These are phyloP conservation scores for Elysia crispata DNA, from an alignment of 2,888 invertebrate species.

Conservation along the genomic window DNA sequence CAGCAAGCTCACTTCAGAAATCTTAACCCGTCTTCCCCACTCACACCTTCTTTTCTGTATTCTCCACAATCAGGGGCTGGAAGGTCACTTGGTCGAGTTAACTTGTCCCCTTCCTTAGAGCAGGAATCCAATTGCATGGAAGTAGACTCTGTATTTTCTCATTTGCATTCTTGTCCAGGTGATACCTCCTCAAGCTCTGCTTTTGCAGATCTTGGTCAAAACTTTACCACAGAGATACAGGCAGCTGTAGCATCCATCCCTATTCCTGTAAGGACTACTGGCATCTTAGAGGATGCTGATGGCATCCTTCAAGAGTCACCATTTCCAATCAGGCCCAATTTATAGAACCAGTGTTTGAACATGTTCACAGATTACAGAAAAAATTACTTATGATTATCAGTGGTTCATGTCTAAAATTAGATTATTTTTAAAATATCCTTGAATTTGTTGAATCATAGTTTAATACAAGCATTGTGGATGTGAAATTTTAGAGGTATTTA, in stretches of 20 bases:
- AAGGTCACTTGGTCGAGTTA: background rate
- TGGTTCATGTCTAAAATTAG: too few species aligned
- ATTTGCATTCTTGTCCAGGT: constrained; percentile 11
- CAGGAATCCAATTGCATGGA: constrained; percentile 35
- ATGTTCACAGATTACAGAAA: too few species aligned
- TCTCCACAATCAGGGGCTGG: constrained; percentile 19
- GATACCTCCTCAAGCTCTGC: constrained; percentile 17
- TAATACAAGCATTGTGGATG: too few species aligned
- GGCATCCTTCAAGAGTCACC: constrained; percentile 37
- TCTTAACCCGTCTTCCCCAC: constrained; percentile 38
- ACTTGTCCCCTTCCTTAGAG: constrained; percentile 2
- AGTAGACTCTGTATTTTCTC: constrained; percentile 34
- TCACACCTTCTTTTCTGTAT: constrained; percentile 27
- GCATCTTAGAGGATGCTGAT: background rate
- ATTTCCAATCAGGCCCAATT: constrained; percentile 24
- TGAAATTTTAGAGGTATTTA: too few species aligned
- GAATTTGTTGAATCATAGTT: too few species aligned
- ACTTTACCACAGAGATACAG: constrained; percentile 36
- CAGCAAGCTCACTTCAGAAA: constrained; percentile 28
- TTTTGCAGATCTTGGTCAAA: constrained; percentile 6
- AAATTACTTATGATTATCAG: too few species aligned
- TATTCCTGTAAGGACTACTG: constrained; percentile 11
- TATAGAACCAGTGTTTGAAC: too few species aligned
- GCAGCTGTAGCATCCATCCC: constrained; percentile 41
- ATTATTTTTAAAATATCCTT: too few species aligned